Conservation (phyloP, 2,113 vertebrate genomes). For the Paracanthobrama guichenoti region DNA sequence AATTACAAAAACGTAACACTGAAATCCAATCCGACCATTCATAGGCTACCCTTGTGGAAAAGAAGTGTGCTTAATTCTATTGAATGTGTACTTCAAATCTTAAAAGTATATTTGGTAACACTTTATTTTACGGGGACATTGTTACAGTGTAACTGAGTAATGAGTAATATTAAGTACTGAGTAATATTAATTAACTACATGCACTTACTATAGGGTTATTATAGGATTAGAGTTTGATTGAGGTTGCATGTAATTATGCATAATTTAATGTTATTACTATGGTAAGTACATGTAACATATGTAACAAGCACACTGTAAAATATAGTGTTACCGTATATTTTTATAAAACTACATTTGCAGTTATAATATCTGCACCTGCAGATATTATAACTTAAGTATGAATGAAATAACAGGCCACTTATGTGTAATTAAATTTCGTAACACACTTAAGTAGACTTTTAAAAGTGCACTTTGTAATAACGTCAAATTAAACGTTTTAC, state of each 20-base stretch:
- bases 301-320: too few species aligned
- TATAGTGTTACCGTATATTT: too few species aligned
- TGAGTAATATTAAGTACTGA: too few species aligned
- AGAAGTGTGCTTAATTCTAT: not conserved
- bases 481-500: not conserved
- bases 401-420: not conserved
- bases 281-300: too few species aligned
- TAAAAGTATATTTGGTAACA: not conserved
- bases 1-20: not conserved
- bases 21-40: not conserved
- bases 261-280: too few species aligned
- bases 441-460: not conserved
- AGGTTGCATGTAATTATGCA: too few species aligned
- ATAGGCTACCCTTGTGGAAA: not conserved
- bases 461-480: not conserved
- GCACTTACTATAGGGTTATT: too few species aligned
- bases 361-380: not conserved
- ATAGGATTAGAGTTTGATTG: too few species aligned
- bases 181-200: too few species aligned
- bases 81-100: not conserved
- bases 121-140: too few species aligned
- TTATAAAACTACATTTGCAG: not conserved
- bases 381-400: not conserved
- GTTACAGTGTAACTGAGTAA: too few species aligned
- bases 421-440: not conserved